Evolutionary conservation across 2,113 vertebrate genomes (phyloP).

Genomic region (Oncorhynchus mykiss): DNA sequence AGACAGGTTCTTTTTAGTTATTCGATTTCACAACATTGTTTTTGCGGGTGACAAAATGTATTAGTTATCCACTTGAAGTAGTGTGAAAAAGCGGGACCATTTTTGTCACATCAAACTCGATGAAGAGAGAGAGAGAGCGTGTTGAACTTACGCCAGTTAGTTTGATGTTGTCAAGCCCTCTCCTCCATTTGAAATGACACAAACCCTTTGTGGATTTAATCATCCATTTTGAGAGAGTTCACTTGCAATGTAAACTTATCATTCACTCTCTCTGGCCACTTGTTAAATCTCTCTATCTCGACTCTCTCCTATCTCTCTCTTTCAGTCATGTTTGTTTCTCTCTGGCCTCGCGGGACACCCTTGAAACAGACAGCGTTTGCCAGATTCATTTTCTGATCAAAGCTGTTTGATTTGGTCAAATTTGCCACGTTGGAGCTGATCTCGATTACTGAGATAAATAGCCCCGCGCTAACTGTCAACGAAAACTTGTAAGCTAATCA

Average conservation of each 20-base stretch:
- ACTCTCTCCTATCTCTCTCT: slow-evolving; percentile 22
- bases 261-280: slow-evolving; percentile 85
- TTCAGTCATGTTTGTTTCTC: slow-evolving; percentile 92
- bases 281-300: slow-evolving; percentile 79
- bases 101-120: slow-evolving; percentile 39
- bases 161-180: slow-evolving; percentile 41
- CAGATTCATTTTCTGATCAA: slow-evolving; percentile 99
- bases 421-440: slow-evolving; percentile 99
- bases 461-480: slow-evolving; percentile 99
- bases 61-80: slow-evolving; percentile 33
- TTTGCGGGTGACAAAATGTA: slow-evolving; percentile 52
- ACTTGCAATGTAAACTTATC: slow-evolving; percentile 64
- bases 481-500: slow-evolving; percentile 99
- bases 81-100: slow-evolving; percentile 48
- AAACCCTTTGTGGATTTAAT: slow-evolving; percentile 56
- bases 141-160: slow-evolving; percentile 55
- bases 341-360: slow-evolving; percentile 84
- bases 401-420: slow-evolving; percentile 99
- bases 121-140: slow-evolving; percentile 47
- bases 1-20: background rate
- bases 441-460: slow-evolving; percentile 99
- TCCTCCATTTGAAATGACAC: slow-evolving; percentile 45
- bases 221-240: slow-evolving; percentile 64
- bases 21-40: slow-evolving; percentile 1
- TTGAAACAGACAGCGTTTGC: slow-evolving; percentile 96